A percentile compares a stretch with the other conserved stretches of the same genome.
Conservation (phyloP, 1,140 invertebrate species). For the Drosophila virilis region DNA sequence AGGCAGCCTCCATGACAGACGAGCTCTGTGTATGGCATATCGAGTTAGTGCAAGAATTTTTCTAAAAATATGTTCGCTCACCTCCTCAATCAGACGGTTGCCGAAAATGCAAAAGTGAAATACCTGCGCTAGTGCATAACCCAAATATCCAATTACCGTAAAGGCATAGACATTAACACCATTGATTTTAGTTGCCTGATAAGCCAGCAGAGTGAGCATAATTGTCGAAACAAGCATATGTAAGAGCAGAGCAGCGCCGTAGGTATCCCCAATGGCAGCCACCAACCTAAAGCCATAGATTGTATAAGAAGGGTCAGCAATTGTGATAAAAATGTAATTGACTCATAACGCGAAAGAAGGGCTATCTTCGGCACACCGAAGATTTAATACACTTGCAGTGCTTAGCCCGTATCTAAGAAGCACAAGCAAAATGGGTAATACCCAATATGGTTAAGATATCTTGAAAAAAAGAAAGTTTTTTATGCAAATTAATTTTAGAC, state of each 20-base stretch:
- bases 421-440: no score
- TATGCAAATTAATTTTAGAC: no score
- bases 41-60: neutral
- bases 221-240: constrained; percentile 94
- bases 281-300: constrained; percentile 87
- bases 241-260: constrained; percentile 90
- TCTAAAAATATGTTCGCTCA: constrained; percentile 76
- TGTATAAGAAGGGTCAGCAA: neutral
- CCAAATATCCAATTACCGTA: constrained; percentile 90
- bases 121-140: constrained; percentile 92
- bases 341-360: no score
- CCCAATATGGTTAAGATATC: no score
- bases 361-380: no score
- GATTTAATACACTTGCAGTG: no score
- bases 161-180: constrained; percentile 90
- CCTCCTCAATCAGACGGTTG: constrained; percentile 93
- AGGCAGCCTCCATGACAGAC: constrained; percentile 94
- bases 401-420: no score
- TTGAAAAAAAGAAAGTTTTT: no score
- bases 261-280: constrained; percentile 91
- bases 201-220: constrained; percentile 91
- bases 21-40: constrained; percentile 87
- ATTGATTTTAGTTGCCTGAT: constrained; percentile 93
- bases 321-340: constrained; percentile 5
- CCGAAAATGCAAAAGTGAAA: constrained; percentile 94